These are phyloP conservation scores for Enteromius afrohamiltoni DNA, from an alignment of 2,797 vertebrate species.

Conservation along the genomic window DNA sequence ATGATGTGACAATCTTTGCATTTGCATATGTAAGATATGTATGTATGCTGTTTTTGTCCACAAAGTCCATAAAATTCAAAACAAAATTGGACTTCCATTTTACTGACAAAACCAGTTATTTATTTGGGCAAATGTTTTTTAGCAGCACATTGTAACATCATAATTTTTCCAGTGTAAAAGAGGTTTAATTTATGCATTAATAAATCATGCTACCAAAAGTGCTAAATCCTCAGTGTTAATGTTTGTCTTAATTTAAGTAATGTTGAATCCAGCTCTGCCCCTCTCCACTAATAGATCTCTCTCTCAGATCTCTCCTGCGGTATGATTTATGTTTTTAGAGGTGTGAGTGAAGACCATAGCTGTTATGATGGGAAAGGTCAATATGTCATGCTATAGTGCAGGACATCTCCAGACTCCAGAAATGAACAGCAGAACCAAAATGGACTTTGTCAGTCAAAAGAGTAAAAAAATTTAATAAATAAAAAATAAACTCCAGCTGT, in stretches of 20 bases:
- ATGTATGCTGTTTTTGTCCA: not conserved
- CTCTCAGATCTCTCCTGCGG: not conserved
- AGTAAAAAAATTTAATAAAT: not conserved
- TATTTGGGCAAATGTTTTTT: not conserved
- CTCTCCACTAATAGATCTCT: slow-evolving; percentile 6
- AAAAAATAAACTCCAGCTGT: slow-evolving; percentile 5
- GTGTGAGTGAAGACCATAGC: slow-evolving; percentile 16
- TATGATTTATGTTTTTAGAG: slow-evolving; percentile 25
- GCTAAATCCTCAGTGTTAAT: not conserved
- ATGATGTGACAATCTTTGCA: no score
- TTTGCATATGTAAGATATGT: no score
- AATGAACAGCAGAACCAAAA: slow-evolving; percentile 20
- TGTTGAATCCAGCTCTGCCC: not conserved
- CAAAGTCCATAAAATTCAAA: not conserved
- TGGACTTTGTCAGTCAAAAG: slow-evolving; percentile 35
- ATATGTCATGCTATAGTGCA: slow-evolving; percentile 38
- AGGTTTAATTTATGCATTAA: not conserved
- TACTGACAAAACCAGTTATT: not conserved
- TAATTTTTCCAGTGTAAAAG: not conserved
- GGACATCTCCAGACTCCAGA: slow-evolving; percentile 35
- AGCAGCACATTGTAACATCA: not conserved
- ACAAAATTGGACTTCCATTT: not conserved
- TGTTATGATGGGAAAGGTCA: slow-evolving; percentile 48
- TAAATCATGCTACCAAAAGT: not conserved
- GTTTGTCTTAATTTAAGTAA: not conserved